Conservation (phyloP, 2,797 vertebrate species). For the Hirundo rustica region DNA sequence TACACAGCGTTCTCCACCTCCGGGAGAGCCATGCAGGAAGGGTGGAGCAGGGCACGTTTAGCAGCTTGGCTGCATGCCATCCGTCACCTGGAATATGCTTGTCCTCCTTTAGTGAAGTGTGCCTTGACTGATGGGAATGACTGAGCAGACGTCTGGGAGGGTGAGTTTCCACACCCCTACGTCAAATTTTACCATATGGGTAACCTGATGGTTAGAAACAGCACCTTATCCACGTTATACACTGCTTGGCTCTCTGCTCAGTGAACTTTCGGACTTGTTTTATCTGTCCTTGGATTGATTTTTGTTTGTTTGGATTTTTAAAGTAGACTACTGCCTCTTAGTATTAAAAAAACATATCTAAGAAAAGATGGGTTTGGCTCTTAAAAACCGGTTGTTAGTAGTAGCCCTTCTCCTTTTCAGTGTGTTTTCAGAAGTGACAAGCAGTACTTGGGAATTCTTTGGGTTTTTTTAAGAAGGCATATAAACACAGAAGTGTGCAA, state of each 20-base stretch:
- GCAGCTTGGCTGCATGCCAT: not conserved
- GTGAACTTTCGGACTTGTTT: not conserved
- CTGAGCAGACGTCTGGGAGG: not conserved
- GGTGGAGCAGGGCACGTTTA: not conserved
- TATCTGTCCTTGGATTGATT: not conserved
- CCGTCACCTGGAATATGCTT: not conserved
- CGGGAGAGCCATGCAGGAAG: fast-evolving
- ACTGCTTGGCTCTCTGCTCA: not conserved
- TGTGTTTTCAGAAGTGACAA: not conserved
- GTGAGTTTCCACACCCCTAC: not conserved
- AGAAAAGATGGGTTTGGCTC: not conserved
- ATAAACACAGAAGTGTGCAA: not conserved
- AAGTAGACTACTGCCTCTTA: not conserved
- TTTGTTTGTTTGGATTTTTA: not conserved
- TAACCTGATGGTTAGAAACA: not conserved
- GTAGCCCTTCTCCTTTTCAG: not conserved
- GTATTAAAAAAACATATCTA: not conserved
- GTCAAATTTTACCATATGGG: not conserved
- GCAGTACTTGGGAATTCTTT: not conserved
- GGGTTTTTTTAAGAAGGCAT: not conserved
- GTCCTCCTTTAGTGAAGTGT: not conserved
- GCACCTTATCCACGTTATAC: not conserved
- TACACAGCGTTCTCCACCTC: not conserved
- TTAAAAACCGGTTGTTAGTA: not conserved
- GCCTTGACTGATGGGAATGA: not conserved